Percentiles rank a stretch among this genome's conserved stretches.
Evolutionary conservation across 2,888 invertebrate species (phyloP).

Genomic region (Crepidodera aurea): DNA sequence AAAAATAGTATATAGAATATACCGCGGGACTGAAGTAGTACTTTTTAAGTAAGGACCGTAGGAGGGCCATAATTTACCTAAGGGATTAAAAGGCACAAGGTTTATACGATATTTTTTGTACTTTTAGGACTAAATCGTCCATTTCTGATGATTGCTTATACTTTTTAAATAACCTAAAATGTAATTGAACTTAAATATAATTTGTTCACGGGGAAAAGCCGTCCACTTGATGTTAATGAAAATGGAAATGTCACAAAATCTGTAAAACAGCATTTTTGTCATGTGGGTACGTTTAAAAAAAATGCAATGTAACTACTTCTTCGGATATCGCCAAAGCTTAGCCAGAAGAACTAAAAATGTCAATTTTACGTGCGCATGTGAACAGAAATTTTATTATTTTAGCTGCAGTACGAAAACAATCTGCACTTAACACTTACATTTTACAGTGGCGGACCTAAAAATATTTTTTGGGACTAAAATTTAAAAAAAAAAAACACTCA

Average conservation of each 20-base stretch:
- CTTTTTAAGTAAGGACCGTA: no score
- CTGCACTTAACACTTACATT: conserved; percentile 25
- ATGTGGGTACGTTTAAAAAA: conserved; percentile 48
- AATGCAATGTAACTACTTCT: conserved; percentile 41
- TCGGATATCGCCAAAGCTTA: conserved; percentile 52
- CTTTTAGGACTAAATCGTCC: no score
- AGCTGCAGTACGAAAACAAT: conserved; percentile 40
- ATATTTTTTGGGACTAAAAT: neutral
- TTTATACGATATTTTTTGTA: no score
- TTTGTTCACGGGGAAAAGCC: no score
- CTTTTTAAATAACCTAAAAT: no score
- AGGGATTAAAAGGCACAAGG: no score
- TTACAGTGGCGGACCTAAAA: neutral
- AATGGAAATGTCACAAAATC: conserved; percentile 53
- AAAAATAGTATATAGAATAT: no score
- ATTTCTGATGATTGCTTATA: no score
- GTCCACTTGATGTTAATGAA: conserved; percentile 44
- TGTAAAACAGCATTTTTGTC: conserved; percentile 51
- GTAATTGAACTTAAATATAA: no score
- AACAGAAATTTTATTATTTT: conserved; percentile 49
- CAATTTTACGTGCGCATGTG: conserved; percentile 51
- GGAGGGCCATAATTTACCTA: no score
- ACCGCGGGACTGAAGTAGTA: no score
- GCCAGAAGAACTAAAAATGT: conserved; percentile 53
- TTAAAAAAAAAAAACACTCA: no score